These are phyloP conservation scores for Plebejus anna DNA, from an alignment of 2,888 invertebrate genomes.

Conservation along the genomic window DNA sequence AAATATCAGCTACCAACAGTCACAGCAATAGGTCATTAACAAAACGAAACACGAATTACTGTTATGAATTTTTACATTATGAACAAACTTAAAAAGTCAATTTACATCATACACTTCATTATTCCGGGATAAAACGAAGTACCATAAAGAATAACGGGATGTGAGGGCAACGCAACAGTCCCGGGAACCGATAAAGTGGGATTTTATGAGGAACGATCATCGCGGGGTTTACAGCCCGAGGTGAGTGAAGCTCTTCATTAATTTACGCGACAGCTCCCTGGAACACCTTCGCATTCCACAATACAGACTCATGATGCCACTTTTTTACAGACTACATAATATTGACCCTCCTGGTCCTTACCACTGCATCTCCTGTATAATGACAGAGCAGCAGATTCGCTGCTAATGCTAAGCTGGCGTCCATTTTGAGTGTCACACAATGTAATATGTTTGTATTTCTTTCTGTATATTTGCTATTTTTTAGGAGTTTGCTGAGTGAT, in stretches of 20 bases:
- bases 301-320: not conserved
- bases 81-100: not conserved
- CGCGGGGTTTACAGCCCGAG: constrained; percentile 46
- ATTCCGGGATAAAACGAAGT: not conserved
- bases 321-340: not conserved
- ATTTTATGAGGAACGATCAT: constrained; percentile 48
- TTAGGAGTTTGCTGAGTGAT: too few relatives aligned
- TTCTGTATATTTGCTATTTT: too few relatives aligned
- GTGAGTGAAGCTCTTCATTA: constrained; percentile 59
- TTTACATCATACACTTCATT: not conserved
- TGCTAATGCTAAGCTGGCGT: too few relatives aligned
- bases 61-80: too few relatives aligned
- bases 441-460: too few relatives aligned
- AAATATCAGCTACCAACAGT: too few relatives aligned
- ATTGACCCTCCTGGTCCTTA: too few relatives aligned
- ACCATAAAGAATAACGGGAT: constrained; percentile 3
- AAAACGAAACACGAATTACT: too few relatives aligned
- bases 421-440: too few relatives aligned
- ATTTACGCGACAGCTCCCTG: constrained; percentile 63
- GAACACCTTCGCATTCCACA: constrained; percentile 44
- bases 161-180: constrained; percentile 1
- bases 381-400: too few relatives aligned
- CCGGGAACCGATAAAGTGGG: constrained; percentile 35
- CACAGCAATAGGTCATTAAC: too few relatives aligned
- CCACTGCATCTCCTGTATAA: too few relatives aligned